Conservation (phyloP, 2,113 vertebrate species). For the Gymnorhina tibicen region DNA sequence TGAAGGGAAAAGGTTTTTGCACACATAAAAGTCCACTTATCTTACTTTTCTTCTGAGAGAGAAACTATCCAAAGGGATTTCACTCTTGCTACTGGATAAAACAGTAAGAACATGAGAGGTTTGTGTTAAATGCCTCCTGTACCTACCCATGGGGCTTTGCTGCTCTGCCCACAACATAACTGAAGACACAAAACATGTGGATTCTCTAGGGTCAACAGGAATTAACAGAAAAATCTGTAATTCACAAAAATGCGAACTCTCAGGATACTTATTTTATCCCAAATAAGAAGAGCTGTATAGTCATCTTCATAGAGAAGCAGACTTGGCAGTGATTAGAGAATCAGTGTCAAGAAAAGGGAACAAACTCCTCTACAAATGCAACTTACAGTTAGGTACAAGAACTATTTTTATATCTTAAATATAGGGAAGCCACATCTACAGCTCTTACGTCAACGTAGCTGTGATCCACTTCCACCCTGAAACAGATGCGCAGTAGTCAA, state of each 20-base stretch:
- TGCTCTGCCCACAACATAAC: not conserved
- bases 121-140: not conserved
- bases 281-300: not conserved
- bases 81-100: not conserved
- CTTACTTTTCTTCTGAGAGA: not conserved
- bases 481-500: not conserved
- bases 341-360: not conserved
- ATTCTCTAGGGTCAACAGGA: not conserved
- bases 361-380: not conserved
- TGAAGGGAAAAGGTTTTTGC: not conserved
- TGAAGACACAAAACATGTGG: not conserved
- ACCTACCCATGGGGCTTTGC: not conserved
- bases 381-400: not conserved
- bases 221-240: not conserved
- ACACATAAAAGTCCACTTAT: not conserved
- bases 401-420: not conserved
- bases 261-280: not conserved
- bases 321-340: not conserved
- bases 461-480: not conserved
- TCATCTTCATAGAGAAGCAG: not conserved
- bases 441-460: not conserved
- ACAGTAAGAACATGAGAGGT: not conserved
- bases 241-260: not conserved
- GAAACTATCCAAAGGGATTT: not conserved
- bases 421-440: not conserved